Evolutionary conservation across 2,113 vertebrate species (phyloP).

Genomic region (Stictonetta naevosa): DNA sequence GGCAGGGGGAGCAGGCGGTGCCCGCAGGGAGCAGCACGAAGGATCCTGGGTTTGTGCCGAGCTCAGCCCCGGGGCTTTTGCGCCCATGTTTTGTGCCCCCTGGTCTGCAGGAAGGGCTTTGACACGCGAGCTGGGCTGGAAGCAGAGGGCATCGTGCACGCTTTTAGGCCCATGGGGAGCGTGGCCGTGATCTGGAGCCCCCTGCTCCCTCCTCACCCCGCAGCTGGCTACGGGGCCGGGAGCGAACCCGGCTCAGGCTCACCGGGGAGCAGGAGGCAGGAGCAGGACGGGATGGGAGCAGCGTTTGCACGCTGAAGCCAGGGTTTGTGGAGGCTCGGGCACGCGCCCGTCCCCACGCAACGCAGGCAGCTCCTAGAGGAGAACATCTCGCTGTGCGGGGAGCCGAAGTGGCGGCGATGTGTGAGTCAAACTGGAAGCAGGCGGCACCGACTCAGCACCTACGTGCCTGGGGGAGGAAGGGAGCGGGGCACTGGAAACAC

Average conservation of each 20-base stretch:
- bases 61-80: too few relatives aligned
- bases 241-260: not conserved
- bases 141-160: accelerated
- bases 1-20: too few relatives aligned
- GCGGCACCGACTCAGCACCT: accelerated
- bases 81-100: not conserved
- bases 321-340: accelerated
- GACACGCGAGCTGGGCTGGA: not conserved
- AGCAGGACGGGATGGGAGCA: not conserved
- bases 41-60: not conserved
- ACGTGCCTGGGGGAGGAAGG: not conserved
- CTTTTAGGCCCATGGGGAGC: not conserved
- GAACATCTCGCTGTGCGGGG: not conserved
- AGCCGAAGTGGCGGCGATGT: not conserved
- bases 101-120: too few relatives aligned
- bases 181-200: accelerated
- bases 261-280: accelerated
- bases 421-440: not conserved
- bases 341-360: accelerated
- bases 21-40: too few relatives aligned
- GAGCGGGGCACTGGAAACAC: accelerated
- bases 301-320: accelerated
- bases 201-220: not conserved
- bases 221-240: not conserved
- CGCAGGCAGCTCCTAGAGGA: not conserved